Conservation (phyloP, 2,888 invertebrate genomes). For the Phytoseiulus persimilis region DNA sequence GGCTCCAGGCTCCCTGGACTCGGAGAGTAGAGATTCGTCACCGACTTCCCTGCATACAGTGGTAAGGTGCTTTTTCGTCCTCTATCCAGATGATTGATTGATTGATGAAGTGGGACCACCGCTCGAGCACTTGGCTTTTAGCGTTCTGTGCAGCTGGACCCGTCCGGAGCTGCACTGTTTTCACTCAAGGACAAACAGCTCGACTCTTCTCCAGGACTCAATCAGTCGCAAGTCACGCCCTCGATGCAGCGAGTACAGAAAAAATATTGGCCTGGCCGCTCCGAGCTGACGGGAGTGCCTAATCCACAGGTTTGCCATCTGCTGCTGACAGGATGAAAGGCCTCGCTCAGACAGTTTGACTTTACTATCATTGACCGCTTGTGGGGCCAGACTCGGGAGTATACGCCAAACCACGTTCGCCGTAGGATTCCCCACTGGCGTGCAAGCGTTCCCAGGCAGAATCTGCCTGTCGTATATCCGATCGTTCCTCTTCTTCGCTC, state of each 20-base stretch:
- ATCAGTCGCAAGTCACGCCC: neutral
- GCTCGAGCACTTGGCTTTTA: neutral
- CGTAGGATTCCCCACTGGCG: too few species aligned
- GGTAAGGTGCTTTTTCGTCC: too few species aligned
- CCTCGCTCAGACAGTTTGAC: neutral
- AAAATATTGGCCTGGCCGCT: neutral
- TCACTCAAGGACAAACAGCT: neutral
- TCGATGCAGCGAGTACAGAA: neutral
- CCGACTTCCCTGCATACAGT: too few species aligned
- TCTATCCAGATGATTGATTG: neutral
- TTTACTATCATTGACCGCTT: neutral
- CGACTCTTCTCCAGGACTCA: neutral
- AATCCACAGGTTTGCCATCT: neutral
- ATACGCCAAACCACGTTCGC: too few species aligned
- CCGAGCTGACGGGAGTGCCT: neutral
- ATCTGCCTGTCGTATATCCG: too few species aligned
- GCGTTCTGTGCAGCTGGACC: neutral
- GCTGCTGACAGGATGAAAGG: neutral
- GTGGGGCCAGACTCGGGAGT: neutral
- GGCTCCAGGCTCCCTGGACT: neutral
- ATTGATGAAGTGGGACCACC: neutral
- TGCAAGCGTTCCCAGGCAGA: too few species aligned
- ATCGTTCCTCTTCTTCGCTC: neutral
- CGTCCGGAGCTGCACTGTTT: neutral
- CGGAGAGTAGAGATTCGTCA: neutral